These are phyloP conservation scores for Neosilurus mollespiculum DNA, from an alignment of 2,797 vertebrate species.

Conservation along the genomic window DNA sequence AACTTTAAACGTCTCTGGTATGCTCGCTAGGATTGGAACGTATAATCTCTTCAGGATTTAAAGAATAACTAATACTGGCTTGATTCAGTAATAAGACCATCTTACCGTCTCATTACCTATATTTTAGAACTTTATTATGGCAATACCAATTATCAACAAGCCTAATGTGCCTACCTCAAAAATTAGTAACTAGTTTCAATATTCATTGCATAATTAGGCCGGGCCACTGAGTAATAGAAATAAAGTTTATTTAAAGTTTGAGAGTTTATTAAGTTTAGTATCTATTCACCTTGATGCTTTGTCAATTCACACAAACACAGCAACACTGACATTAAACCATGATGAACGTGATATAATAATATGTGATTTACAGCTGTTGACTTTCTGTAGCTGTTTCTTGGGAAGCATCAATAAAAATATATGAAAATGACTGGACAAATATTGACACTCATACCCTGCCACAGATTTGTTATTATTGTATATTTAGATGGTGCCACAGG, in stretches of 20 bases:
- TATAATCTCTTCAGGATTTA: background rate
- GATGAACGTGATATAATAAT: constrained; percentile 12
- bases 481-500: background rate
- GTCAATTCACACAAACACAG: background rate
- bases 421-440: constrained; percentile 18
- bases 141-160: background rate
- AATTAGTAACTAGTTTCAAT: background rate
- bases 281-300: background rate
- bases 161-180: background rate
- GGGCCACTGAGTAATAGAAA: background rate
- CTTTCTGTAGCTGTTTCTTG: constrained; percentile 8
- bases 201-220: background rate
- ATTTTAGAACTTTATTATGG: background rate
- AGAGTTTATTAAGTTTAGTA: too few species aligned
- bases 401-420: constrained; percentile 17
- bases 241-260: background rate
- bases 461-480: constrained; percentile 34
- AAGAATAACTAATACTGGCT: background rate
- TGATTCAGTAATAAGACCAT: background rate
- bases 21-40: background rate
- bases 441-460: constrained; percentile 14
- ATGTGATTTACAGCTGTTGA: constrained; percentile 28
- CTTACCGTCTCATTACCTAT: too few species aligned
- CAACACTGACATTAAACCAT: background rate
- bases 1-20: too few species aligned